Evolutionary conservation across 2,888 invertebrate species (phyloP).

Genomic region (Ptychoptera contaminata): DNA sequence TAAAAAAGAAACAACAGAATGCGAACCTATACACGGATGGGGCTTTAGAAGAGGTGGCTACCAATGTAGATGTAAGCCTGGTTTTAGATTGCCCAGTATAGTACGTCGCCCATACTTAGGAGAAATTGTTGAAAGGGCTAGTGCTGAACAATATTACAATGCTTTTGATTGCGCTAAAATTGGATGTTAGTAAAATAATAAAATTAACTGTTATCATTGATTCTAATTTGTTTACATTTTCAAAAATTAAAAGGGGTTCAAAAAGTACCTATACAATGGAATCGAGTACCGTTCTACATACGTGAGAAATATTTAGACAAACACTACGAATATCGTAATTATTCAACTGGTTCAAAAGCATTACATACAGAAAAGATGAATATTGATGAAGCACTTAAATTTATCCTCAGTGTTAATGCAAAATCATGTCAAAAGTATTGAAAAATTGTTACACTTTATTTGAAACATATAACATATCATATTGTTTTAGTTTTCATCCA

Average conservation of each 20-base stretch:
- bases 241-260: slow-evolving; percentile 55
- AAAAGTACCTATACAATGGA: slow-evolving; percentile 70
- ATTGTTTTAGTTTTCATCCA: slow-evolving; percentile 42
- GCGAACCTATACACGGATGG: slow-evolving; percentile 92
- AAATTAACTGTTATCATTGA: background rate
- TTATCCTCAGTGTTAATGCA: slow-evolving; percentile 50
- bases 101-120: slow-evolving; percentile 85
- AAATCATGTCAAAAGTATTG: slow-evolving; percentile 33
- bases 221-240: slow-evolving; percentile 10
- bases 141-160: slow-evolving; percentile 82
- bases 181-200: slow-evolving; percentile 56
- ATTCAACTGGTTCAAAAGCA: slow-evolving; percentile 45
- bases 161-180: slow-evolving; percentile 83
- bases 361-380: slow-evolving; percentile 52
- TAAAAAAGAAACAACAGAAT: slow-evolving; percentile 84
- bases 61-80: slow-evolving; percentile 84
- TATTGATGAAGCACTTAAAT: slow-evolving; percentile 61
- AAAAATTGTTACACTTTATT: background rate
- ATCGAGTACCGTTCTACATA: slow-evolving; percentile 50
- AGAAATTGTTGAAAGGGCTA: slow-evolving; percentile 84
- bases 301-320: slow-evolving; percentile 59
- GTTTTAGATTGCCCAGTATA: slow-evolving; percentile 69
- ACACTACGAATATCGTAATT: slow-evolving; percentile 59
- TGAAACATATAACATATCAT: slow-evolving; percentile 6
- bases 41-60: slow-evolving; percentile 92